Evolutionary conservation across 2,113 vertebrate genomes (phyloP), one percentile per base, ranked within the genome.

Genomic region (Melanotaenia duboulayi): DNA sequence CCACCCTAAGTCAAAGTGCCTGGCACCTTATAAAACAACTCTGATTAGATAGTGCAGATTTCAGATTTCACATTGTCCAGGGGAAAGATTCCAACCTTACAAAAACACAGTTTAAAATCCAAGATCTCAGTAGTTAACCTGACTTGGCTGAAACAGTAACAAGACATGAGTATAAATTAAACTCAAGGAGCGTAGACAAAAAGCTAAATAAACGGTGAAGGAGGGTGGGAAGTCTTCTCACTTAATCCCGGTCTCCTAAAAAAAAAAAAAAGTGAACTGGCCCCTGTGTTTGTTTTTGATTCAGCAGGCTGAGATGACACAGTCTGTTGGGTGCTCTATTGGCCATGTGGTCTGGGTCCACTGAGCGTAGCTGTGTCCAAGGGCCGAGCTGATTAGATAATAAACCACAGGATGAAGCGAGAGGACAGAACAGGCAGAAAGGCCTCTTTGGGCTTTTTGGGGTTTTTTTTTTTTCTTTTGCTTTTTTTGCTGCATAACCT

Each of bases 251-350:
- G 52, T 71, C 68, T 66, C 66, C 73, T 82, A 71, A 78, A 83
- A 79, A 82, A 69, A 82, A n/a, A n/a, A n/a, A 79, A 82, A 69
- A 82, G 65, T 20, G 35, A 88, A 87, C 79, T 37, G 75, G 87
- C 76, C 78, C 57, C 76, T 61, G 77, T 91, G 92, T 94, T 93
- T 94, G 92, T 93, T 94, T 94, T 92, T 89, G 78, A 93, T 93
- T 89, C 86, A 79, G 89, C 86, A 70, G 89, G 90, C 84, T 90
- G 86, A 87, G 91, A 93, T 92, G 93, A 93, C 92, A 93, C 93
- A 95, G 92, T 92, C 91, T 91, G 91, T 90, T 93, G 89, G 91
- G 88, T 86, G 83, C 91, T 94, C 92, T 90, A 93, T 94, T 93
- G 92, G 91, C 92, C 93, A 86, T 93, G 91, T 85, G 89, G 91